These are phyloP conservation scores for Ceratina calcarata DNA, from an alignment of 1,140 invertebrate species.

Conservation along the genomic window DNA sequence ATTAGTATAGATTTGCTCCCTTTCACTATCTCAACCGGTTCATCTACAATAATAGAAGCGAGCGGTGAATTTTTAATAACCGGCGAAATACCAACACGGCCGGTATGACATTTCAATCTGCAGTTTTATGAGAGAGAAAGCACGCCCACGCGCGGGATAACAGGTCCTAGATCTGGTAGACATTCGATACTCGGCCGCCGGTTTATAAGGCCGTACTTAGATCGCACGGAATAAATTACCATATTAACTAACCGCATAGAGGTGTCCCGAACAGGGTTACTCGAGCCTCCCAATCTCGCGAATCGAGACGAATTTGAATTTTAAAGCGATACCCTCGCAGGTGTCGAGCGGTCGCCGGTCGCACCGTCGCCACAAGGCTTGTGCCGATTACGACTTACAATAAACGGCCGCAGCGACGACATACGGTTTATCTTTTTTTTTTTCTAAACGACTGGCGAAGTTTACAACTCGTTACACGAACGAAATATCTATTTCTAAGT, in stretches of 20 bases:
- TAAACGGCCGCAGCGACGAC: slow-evolving; percentile 6
- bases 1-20: slow-evolving; percentile 51
- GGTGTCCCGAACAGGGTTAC: slow-evolving; percentile 18
- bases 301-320: slow-evolving; percentile 28
- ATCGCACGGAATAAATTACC: slow-evolving; percentile 38
- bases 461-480: too few relatives aligned
- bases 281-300: slow-evolving; percentile 16
- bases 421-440: slow-evolving; percentile 6
- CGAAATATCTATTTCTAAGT: too few relatives aligned
- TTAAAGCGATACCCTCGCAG: slow-evolving; percentile 26
- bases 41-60: slow-evolving; percentile 35
- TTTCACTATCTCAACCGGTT: slow-evolving; percentile 53
- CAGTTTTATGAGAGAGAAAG: slow-evolving; percentile 40
- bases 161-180: slow-evolving; percentile 49
- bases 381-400: slow-evolving; percentile 6
- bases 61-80: slow-evolving; percentile 42
- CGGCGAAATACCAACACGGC: slow-evolving; percentile 40
- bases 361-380: neutral
- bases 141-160: slow-evolving; percentile 43
- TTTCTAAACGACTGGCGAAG: too few relatives aligned
- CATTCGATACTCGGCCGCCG: slow-evolving; percentile 26
- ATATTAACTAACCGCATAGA: slow-evolving; percentile 21
- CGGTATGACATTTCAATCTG: slow-evolving; percentile 55
- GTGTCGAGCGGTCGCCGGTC: slow-evolving; percentile 1
- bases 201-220: slow-evolving; percentile 17